Base-by-base conservation (phyloP, 92 coral and sea anemone species). In the Epizoanthus rinbou region DNA sequence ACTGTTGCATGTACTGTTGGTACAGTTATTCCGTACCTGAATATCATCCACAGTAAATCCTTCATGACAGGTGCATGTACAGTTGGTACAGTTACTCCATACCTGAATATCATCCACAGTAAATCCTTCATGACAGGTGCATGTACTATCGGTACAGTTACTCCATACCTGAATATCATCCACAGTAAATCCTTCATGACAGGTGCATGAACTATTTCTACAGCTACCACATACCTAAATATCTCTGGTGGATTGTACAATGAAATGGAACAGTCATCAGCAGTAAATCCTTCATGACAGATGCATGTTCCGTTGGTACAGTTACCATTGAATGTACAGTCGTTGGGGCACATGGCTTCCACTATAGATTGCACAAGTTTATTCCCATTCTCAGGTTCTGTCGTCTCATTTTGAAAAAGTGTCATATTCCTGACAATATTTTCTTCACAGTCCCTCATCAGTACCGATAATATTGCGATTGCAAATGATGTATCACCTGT, bases 311-410 rank as follows among this genome's bases (percentile, higher is more conserved):
- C 87, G 69, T 91, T 91, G 14, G 85, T 78, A 58, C 98, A 93
- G 83, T 91, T 88, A 0, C 98, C 98, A 54, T 83, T 89, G 28
- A 35, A 72, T 52, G 89, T 91, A 66, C 98, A 93, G 58, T 93
- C 94, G 69, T 85, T 83, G 5, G 98, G 93, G 37, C 98, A 93
- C 37, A 93, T 67, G 16, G 89, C 80, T 24, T 83, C 90, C 0
- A 88, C 85, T 41, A 93, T 80, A 23, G 89, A 76, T 41, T 76
- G 71, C 13, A 76, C 58, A 76, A 76, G 65, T 39, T 62, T 76
- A 53, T 60, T 76, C 6, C 57, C 66, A 17, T 25, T 35, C 5
- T 76, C 69, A 5, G 70, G 37, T 11, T 19, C 53, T 31, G 35
- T 76, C 25, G 82, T 76, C 45, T 60, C 70, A 76, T 76, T 76